Percentiles rank a stretch among this genome's conserved stretches.
Evolutionary conservation across 2,888 invertebrate species (phyloP).

Genomic region (Steinernema scapterisci): DNA sequence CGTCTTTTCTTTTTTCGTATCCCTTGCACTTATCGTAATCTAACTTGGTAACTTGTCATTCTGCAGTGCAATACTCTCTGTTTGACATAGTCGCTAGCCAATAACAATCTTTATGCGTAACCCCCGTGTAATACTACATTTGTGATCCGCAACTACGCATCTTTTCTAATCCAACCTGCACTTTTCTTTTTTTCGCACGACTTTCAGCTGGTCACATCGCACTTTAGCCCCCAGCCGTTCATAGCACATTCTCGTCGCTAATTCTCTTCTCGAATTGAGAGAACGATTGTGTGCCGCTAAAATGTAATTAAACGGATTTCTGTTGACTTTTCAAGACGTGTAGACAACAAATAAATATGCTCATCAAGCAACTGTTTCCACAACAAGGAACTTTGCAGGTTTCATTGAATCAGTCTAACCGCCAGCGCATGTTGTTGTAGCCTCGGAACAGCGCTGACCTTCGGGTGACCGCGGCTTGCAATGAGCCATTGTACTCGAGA

Average conservation of each 20-base stretch:
- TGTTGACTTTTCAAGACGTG: conserved; percentile 5
- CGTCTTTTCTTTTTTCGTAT: neutral
- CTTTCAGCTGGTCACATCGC: conserved; percentile 8
- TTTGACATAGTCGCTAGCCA: conserved; percentile 27
- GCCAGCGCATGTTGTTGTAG: neutral
- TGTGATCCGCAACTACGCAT: neutral
- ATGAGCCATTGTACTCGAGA: conserved; percentile 11
- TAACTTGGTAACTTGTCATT: conserved; percentile 3
- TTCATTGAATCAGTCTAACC: neutral
- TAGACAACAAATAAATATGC: conserved; percentile 21
- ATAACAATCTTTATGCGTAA: conserved; percentile 8
- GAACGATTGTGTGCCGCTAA: conserved; percentile 24
- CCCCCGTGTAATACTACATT: too few species aligned
- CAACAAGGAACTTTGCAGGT: neutral
- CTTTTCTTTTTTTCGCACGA: neutral
- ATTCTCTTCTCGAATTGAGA: conserved; percentile 1
- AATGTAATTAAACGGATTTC: neutral
- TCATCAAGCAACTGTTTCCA: neutral
- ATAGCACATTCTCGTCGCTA: conserved; percentile 1
- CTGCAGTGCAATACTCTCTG: conserved; percentile 26
- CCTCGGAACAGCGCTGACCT: neutral
- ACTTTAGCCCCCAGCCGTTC: neutral
- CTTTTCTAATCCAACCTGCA: neutral
- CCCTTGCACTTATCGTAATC: conserved; percentile 1
- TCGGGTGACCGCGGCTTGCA: neutral